phyloP scores from a whole-genome alignment of 2,113 vertebrate genomes.

The Hippolais icterina region DNA sequence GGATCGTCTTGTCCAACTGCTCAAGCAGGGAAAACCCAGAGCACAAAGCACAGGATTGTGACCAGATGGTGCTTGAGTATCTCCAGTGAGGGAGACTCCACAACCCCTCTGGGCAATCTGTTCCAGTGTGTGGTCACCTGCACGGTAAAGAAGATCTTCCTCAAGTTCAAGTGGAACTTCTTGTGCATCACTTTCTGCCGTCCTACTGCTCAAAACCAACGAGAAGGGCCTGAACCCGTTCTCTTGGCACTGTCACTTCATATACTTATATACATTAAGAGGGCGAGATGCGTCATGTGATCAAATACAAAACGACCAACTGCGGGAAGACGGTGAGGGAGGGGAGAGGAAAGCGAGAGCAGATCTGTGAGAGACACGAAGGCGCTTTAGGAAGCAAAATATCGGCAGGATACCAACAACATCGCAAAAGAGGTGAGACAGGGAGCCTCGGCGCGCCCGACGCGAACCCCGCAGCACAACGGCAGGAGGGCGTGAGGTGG shows the following conservation, averaged over 20 bases:
- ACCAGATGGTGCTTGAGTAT: fast-evolving
- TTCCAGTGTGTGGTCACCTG: no score
- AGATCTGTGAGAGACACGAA: not conserved
- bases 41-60: not conserved
- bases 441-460: not conserved
- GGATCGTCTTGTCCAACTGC: not conserved
- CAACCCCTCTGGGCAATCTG: fast-evolving
- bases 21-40: not conserved
- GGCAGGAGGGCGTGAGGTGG: no score
- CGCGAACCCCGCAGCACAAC: not conserved
- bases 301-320: fast-evolving
- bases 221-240: not conserved
- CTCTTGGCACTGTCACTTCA: not conserved
- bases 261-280: fast-evolving
- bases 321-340: not conserved
- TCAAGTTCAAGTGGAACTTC: not conserved
- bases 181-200: fast-evolving
- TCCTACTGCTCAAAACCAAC: no score
- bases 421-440: not conserved
- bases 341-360: fast-evolving
- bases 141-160: not conserved
- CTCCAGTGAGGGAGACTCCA: not conserved
- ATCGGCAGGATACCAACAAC: no score
- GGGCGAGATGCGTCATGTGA: fast-evolving
- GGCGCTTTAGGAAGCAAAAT: not conserved